Base-by-base conservation (phyloP, 2,888 invertebrate species). In the Oscheius sp. region DNA sequence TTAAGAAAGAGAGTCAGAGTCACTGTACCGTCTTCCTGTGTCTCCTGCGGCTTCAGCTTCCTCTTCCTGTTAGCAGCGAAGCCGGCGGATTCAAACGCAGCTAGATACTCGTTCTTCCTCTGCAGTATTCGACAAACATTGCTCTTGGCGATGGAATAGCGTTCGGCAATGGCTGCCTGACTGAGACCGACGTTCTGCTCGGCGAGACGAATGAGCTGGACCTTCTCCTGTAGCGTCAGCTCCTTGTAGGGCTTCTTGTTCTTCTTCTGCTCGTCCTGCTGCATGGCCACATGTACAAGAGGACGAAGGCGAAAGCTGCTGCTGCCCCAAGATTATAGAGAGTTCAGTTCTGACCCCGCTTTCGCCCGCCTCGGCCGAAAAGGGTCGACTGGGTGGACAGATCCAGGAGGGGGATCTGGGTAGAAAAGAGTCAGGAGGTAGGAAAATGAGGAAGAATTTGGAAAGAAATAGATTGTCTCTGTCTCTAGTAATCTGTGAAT, bases 221-320 rank as follows among this genome's bases (percentile, higher is more conserved):
- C 87, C 66, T 87, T 87, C 77, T 87, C 85, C 53, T 82, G 83
- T 7, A 87, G 78, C 2, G 85, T 87, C 77, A 87, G 60, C 78
- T 87, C 87, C 76, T 87, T 87, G 82, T 87, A 87, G 13, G 87
- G 87, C 75, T 87, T 87, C 78, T 86, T 86, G 75, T 84, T 85
- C 63, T 82, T 68, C 68, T 68, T 68, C 32, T 48, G 47, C 68
- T 68, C 37, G 10, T 68, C 68, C 68, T 66, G 33, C 51, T 63
- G 63, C 63, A 65, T 76, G 47, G 70, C 70, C 72, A 47, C 63
- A 63, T 63, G 37, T 33, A 62, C 10, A 58, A 32, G 37, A 75
- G n/a, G 77, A 58, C 48, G 59, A 71, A 50, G 71, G 71, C 42
- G 71, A 60, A 57, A 50, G 50, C 59, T 53, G 42, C 42, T 42